Conservation (phyloP, 1,140 invertebrate genomes). For the Drosophila simulans region DNA sequence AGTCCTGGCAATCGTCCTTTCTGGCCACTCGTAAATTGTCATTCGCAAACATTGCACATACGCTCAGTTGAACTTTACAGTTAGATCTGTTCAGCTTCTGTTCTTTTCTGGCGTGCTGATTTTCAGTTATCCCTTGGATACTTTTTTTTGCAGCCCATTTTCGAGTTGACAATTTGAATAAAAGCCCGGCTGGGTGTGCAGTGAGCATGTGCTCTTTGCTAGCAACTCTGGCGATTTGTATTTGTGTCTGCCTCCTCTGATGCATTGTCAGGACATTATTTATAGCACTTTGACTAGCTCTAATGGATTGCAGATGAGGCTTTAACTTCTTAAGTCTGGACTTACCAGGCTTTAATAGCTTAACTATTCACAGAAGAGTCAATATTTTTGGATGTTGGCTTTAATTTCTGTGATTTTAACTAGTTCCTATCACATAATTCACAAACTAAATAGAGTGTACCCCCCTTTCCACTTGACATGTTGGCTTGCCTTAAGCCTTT, state of each 20-base stretch:
- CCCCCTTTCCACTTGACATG: constrained; percentile 29
- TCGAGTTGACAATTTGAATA: constrained; percentile 76
- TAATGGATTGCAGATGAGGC: constrained; percentile 44
- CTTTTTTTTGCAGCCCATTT: constrained; percentile 23
- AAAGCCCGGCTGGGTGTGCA: constrained; percentile 60
- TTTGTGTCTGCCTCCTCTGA: constrained; percentile 25
- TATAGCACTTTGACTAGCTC: constrained; percentile 46
- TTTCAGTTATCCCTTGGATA: constrained; percentile 3
- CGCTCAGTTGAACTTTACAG: constrained; percentile 75
- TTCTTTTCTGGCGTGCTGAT: constrained; percentile 43
- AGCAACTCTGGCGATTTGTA: constrained; percentile 19
- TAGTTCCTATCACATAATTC: not conserved
- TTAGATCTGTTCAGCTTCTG: constrained; percentile 35
- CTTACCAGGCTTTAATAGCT: not conserved
- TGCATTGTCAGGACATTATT: constrained; percentile 38
- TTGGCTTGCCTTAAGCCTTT: constrained; percentile 18
- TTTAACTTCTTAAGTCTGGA: constrained; percentile 2
- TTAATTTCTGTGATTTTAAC: not conserved
- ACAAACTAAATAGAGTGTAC: constrained; percentile 19
- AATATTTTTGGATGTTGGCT: not conserved
- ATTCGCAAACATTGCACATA: constrained; percentile 80
- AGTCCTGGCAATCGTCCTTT: constrained; percentile 21
- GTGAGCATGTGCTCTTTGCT: constrained; percentile 52
- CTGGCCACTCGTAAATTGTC: constrained; percentile 67
- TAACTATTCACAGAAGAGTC: no score